Conservation (phyloP, 1,140 invertebrate genomes). For the Drosophila ironensis region DNA sequence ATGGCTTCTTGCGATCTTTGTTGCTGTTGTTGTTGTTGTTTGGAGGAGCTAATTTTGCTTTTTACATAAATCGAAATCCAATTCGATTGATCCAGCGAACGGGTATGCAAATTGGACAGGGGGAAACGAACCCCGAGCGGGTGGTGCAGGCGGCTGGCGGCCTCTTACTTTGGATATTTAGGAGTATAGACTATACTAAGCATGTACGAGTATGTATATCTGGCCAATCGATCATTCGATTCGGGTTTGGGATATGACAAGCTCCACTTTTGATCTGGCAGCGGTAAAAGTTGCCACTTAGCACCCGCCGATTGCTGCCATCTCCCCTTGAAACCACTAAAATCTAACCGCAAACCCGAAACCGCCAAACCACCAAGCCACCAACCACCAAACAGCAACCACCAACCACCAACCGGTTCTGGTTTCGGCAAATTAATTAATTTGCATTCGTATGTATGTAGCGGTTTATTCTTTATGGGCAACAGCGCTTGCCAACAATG, state of each 20-base stretch:
- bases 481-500: constrained; percentile 56
- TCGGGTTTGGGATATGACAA: constrained; percentile 27
- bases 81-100: constrained; percentile 42
- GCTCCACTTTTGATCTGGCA: constrained; percentile 29
- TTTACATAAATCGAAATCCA: constrained; percentile 63
- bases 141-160: constrained; percentile 2
- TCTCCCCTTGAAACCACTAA: neutral
- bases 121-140: constrained; percentile 14
- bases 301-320: constrained; percentile 16
- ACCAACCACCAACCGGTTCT: constrained; percentile 29
- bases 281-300: constrained; percentile 45
- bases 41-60: constrained; percentile 54
- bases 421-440: constrained; percentile 57
- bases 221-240: constrained; percentile 36
- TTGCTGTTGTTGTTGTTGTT: constrained; percentile 17
- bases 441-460: constrained; percentile 74
- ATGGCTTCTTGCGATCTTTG: neutral
- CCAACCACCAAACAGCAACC: neutral
- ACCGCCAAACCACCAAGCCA: neutral
- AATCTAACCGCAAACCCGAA: neutral
- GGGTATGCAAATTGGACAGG: constrained; percentile 60
- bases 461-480: constrained; percentile 53
- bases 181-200: too few species aligned
- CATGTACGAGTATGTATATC: too few species aligned
- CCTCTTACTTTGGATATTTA: constrained; percentile 12